These are phyloP conservation scores for Discoglossus pictus DNA, from an alignment of 2,797 vertebrate species.

Conservation along the genomic window DNA sequence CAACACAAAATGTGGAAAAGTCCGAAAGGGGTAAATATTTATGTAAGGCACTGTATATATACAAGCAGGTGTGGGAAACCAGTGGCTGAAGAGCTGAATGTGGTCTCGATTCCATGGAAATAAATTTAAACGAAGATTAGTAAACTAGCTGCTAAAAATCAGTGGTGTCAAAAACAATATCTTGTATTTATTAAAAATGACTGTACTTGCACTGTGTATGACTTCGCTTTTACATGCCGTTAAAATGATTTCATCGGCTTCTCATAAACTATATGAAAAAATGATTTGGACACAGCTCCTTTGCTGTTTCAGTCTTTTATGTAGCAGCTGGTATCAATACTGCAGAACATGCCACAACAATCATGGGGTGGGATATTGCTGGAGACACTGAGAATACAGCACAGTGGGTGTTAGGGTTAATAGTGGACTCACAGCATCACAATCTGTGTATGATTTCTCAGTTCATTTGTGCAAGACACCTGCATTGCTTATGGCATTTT, in stretches of 20 bases:
- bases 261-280: conserved; percentile 65
- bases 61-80: too few species aligned
- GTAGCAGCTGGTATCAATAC: conserved; percentile 72
- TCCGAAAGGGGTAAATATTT: too few species aligned
- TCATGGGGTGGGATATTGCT: conserved; percentile 59
- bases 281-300: conserved; percentile 61
- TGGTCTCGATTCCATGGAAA: too few species aligned
- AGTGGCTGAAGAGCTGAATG: too few species aligned
- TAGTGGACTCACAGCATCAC: conserved; percentile 54
- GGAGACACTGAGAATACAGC: conserved; percentile 63
- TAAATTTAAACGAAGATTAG: too few species aligned
- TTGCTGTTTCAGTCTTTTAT: conserved; percentile 56
- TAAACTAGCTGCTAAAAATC: too few species aligned
- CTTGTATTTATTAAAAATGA: too few species aligned
- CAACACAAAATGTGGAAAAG: too few species aligned
- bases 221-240: neutral
- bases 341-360: conserved; percentile 64
- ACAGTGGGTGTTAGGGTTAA: conserved; percentile 59
- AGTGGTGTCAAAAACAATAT: too few species aligned
- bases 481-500: conserved; percentile 59
- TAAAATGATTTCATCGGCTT: conserved; percentile 62
- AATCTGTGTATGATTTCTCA: conserved; percentile 56
- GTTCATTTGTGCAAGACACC: conserved; percentile 59
- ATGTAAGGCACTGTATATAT: too few species aligned
- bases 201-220: too few species aligned